phyloP scores from a whole-genome alignment of 2,113 vertebrate genomes.

The Spheniscus mendiculus region DNA sequence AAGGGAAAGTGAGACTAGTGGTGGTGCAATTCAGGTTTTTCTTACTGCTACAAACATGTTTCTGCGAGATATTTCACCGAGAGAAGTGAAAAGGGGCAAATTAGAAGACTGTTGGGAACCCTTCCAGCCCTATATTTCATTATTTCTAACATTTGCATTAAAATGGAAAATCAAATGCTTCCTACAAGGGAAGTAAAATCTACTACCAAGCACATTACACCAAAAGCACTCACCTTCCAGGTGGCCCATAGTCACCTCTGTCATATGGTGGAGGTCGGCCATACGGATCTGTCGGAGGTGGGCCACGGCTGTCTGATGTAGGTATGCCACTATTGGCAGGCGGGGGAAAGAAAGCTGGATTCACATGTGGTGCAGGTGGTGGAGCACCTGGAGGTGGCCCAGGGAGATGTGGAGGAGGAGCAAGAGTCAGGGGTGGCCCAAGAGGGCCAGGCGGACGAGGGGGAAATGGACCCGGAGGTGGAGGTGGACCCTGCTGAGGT shows the following conservation, averaged over 20 bases:
- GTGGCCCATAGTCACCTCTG: slow-evolving; percentile 94
- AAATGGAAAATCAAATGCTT: neutral
- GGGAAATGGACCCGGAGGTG: slow-evolving; percentile 93
- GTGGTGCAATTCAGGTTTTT: neutral
- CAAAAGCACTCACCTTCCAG: slow-evolving; percentile 86
- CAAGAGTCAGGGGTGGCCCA: slow-evolving; percentile 92
- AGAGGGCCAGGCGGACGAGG: slow-evolving; percentile 93
- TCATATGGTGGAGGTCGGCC: slow-evolving; percentile 95
- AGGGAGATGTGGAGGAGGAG: slow-evolving; percentile 94
- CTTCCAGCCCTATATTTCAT: neutral
- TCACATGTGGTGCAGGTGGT: slow-evolving; percentile 96
- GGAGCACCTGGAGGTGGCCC: slow-evolving; percentile 96
- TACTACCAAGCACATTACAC: neutral
- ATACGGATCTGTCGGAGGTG: slow-evolving; percentile 92
- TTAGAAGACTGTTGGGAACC: neutral
- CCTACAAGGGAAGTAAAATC: neutral
- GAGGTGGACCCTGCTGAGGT: slow-evolving; percentile 92
- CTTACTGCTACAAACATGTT: neutral
- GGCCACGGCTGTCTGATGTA: slow-evolving; percentile 90
- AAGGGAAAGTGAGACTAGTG: neutral
- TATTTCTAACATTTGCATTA: neutral
- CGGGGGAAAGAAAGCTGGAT: slow-evolving; percentile 97
- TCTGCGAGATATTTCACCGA: neutral
- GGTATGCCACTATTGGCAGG: slow-evolving; percentile 94
- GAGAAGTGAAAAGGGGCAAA: neutral